A percentile compares a stretch with the other conserved stretches of the same genome.
Conservation (phyloP, 2,888 invertebrate genomes). For the Callosobruchus maculatus region DNA sequence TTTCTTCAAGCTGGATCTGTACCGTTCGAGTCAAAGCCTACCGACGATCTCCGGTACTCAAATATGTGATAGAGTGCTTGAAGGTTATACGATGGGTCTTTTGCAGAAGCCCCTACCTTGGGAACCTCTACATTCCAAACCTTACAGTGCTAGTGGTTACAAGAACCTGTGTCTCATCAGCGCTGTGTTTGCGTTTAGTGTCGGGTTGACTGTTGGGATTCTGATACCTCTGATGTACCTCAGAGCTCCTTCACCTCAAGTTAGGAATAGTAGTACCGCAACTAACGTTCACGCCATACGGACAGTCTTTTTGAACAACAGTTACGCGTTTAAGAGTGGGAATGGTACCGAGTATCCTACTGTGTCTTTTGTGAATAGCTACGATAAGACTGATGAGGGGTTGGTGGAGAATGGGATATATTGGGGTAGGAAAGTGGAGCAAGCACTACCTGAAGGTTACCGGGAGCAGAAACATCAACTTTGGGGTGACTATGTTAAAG, state of each 20-base stretch:
- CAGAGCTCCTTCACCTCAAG: constrained; percentile 16
- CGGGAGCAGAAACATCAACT: constrained; percentile 57
- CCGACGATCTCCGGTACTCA: background rate
- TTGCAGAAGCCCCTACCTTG: background rate
- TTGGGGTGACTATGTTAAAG: constrained; percentile 67
- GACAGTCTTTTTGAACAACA: constrained; percentile 40
- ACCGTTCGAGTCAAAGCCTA: background rate
- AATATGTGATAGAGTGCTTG: background rate
- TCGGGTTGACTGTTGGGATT: constrained; percentile 67
- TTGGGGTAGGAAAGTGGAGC: constrained; percentile 70
- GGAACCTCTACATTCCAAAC: constrained; percentile 13
- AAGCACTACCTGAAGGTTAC: constrained; percentile 67
- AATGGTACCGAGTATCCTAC: constrained; percentile 40
- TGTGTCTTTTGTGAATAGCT: constrained; percentile 53
- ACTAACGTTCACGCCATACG: constrained; percentile 27
- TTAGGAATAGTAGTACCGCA: background rate
- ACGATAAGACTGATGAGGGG: constrained; percentile 43
- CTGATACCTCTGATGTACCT: constrained; percentile 55
- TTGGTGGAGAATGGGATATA: constrained; percentile 63
- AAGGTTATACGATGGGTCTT: background rate
- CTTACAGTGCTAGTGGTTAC: constrained; percentile 13
- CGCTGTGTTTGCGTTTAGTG: constrained; percentile 64
- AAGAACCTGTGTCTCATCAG: constrained; percentile 62
- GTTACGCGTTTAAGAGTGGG: constrained; percentile 33
- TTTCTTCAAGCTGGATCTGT: no score